Base-by-base conservation (phyloP, 2,888 invertebrate species). In the Cephalotes varians region DNA sequence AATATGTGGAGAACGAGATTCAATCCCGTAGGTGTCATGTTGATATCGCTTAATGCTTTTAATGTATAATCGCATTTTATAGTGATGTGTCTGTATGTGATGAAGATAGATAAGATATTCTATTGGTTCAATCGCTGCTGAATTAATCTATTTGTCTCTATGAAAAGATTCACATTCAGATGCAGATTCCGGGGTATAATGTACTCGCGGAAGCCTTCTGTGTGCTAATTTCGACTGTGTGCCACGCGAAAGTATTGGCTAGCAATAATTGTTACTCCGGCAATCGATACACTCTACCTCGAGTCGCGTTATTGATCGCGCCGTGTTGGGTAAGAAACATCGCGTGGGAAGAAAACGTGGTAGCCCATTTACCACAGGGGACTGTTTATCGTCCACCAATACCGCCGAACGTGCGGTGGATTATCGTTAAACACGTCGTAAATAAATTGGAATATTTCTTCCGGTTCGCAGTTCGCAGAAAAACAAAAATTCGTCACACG, bases 281-380 rank as follows among this genome's bases (percentile, higher is more conserved):
- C 85, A 90, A 89, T 89, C 89, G 90, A 87, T 90, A 87, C 82
- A 15, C 71, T 77, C 83, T 58, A 74, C 71, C 85, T 69, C 79
- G 62, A 77, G 69, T 84, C 71, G 51, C 84, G 84, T 87, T 90
- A 90, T 90, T 90, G 90, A 90, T 90, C 90, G 90, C 54, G 82
- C 89, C 67, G 69, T 69, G 86, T 81, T 82, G 82, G 83, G 85
- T 90, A 90, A 90, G 90, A 89, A 90, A 90, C 90, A 85, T 87
- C 87, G 90, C 89, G 90, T 90, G 89, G 87, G 88, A 90, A 89
- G 90, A 87, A 90, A 90, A 84, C 86, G 89, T 90, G 86, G 81
- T 84, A 85, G 85, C 76, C 76, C 83, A 85, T 88, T 90, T 81
- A 65, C 85, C 88, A 77, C 85, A 74, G 54, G 73, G 82, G 86